phyloP scores from a whole-genome alignment of 2,797 vertebrate species.

The Perodicticus potto region DNA sequence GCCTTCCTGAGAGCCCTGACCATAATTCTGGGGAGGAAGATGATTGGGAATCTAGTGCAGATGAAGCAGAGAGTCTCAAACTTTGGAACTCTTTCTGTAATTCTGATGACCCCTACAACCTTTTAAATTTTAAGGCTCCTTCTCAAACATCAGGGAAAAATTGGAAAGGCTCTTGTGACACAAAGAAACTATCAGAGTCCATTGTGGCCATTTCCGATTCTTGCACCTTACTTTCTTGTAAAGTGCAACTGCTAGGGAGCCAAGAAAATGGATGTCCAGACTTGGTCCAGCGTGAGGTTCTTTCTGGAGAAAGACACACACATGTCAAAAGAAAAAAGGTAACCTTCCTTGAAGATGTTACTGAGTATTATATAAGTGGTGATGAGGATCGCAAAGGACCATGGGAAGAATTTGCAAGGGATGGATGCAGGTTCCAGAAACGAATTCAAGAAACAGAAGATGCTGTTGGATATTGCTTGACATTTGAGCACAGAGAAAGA shows the following conservation, averaged over 20 bases:
- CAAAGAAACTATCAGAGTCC: conserved; percentile 14
- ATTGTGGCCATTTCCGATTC: background rate
- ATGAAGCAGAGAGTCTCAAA: conserved; percentile 91
- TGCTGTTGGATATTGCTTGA: conserved; percentile 93
- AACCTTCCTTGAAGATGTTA: conserved; percentile 90
- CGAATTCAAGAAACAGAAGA: conserved; percentile 94
- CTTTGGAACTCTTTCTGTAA: conserved; percentile 94
- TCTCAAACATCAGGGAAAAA: conserved; percentile 85
- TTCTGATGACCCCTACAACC: conserved; percentile 94
- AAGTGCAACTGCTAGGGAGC: conserved; percentile 74
- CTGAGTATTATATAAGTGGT: conserved; percentile 91
- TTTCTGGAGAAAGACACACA: conserved; percentile 21
- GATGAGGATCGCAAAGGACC: conserved; percentile 95
- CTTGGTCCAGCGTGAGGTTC: conserved; percentile 42
- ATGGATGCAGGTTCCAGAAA: conserved; percentile 94
- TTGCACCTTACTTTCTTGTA: conserved; percentile 50
- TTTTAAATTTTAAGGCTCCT: conserved; percentile 93
- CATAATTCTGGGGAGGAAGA: conserved; percentile 78
- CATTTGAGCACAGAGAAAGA: conserved; percentile 88
- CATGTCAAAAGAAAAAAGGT: conserved; percentile 88
- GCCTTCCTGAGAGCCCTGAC: conserved; percentile 74
- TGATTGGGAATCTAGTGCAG: conserved; percentile 90
- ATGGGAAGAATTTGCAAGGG: conserved; percentile 96
- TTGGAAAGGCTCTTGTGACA: conserved; percentile 20
- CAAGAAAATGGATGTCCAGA: background rate